Evolutionary conservation across 1,140 invertebrate genomes (phyloP).

Genomic region (Heterodera schachtii): DNA sequence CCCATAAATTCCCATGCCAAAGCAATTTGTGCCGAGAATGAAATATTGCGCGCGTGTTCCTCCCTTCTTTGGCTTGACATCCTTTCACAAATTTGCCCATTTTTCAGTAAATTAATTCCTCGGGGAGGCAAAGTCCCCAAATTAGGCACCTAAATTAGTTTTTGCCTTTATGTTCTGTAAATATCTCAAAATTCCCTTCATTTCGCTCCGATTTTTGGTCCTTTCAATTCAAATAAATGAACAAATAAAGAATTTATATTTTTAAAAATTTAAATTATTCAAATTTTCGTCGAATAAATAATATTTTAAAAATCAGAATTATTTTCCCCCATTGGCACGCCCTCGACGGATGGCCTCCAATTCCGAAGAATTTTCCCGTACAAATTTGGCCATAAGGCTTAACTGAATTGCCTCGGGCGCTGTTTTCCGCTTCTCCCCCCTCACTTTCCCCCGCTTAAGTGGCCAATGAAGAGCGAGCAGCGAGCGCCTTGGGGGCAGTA

Average conservation of each 20-base stretch:
- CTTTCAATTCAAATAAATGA: too few species aligned
- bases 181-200: too few species aligned
- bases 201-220: too few species aligned
- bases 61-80: neutral
- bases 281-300: too few species aligned
- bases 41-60: neutral
- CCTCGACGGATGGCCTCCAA: neutral
- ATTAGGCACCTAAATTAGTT: too few species aligned
- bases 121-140: too few species aligned
- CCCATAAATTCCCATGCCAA: neutral
- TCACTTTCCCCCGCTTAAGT: neutral
- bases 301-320: neutral
- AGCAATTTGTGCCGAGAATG: neutral
- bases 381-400: neutral
- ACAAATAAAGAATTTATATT: too few species aligned
- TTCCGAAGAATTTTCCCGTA: neutral
- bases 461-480: neutral
- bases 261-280: too few species aligned
- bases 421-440: neutral
- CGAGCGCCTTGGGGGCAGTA: neutral
- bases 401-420: neutral
- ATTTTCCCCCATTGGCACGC: neutral
- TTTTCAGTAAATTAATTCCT: too few species aligned
- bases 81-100: too few species aligned
- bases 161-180: too few species aligned